A percentile compares a stretch with the other conserved stretches of the same genome.
These are phyloP conservation scores for Tubiluchus corallicola DNA, from an alignment of 2,888 invertebrate species.

Conservation along the genomic window DNA sequence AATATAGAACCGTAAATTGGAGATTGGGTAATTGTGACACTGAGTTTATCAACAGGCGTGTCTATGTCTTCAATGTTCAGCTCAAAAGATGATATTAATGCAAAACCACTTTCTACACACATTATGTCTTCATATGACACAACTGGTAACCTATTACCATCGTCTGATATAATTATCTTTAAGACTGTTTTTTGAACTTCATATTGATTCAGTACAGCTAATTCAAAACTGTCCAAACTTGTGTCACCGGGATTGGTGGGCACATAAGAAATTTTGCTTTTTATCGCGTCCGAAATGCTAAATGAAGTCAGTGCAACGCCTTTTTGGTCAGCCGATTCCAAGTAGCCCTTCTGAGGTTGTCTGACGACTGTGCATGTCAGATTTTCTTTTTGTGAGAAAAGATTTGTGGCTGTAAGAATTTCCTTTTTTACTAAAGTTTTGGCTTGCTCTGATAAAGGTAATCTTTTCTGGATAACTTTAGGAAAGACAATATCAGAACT, in stretches of 20 bases:
- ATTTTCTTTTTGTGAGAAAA: conserved; percentile 23
- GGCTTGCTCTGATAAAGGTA: conserved; percentile 26
- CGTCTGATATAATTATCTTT: conserved; percentile 25
- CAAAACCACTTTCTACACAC: conserved; percentile 25
- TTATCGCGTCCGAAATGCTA: conserved; percentile 26
- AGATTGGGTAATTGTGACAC: conserved; percentile 23
- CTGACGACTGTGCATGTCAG: conserved; percentile 25
- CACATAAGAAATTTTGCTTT: conserved; percentile 26
- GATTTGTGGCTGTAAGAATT: conserved; percentile 24
- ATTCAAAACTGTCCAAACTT: conserved; percentile 28
- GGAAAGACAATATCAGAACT: conserved; percentile 25
- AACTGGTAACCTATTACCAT: conserved; percentile 28
- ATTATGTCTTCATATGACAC: too few relatives aligned
- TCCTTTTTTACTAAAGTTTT: conserved; percentile 24
- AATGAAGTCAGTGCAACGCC: conserved; percentile 24
- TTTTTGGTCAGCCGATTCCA: conserved; percentile 22
- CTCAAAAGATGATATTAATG: conserved; percentile 27
- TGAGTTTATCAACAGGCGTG: conserved; percentile 20
- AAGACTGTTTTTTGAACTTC: too few relatives aligned
- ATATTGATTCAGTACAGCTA: too few relatives aligned
- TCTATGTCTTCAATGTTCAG: conserved; percentile 26
- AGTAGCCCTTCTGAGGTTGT: conserved; percentile 23
- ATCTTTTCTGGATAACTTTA: conserved; percentile 23
- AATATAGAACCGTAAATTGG: conserved; percentile 26
- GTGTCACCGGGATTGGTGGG: conserved; percentile 25